A percentile compares a stretch with the other conserved stretches of the same genome.
phyloP scores from a whole-genome alignment of 2,888 invertebrate genomes.

The Parelbella ahira region DNA sequence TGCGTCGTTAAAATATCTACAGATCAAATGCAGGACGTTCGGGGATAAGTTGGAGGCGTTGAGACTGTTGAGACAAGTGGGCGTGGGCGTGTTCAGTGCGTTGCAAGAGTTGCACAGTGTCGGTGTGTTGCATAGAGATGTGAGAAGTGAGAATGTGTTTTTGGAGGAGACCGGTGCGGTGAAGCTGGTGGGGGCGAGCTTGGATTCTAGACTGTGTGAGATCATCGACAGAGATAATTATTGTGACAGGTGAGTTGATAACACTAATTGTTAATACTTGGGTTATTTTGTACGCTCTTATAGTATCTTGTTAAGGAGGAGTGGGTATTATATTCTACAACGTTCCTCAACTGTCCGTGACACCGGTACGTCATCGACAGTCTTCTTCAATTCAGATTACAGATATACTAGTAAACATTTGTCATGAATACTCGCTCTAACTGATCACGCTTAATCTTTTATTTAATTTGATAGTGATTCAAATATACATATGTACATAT shows the following conservation, averaged over 20 bases:
- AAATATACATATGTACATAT: too few species aligned
- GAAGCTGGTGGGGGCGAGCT: slow-evolving; percentile 84
- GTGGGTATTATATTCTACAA: too few species aligned
- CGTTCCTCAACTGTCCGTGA: too few species aligned
- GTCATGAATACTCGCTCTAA: too few species aligned
- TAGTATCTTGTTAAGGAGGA: too few species aligned
- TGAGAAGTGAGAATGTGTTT: slow-evolving; percentile 87
- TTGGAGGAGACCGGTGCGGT: slow-evolving; percentile 83
- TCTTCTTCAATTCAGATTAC: too few species aligned
- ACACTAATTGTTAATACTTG: too few species aligned
- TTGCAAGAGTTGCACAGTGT: slow-evolving; percentile 89
- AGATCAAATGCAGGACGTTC: slow-evolving; percentile 41
- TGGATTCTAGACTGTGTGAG: slow-evolving; percentile 84
- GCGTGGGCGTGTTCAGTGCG: slow-evolving; percentile 86
- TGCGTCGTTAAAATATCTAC: slow-evolving; percentile 50
- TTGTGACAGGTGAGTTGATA: slow-evolving; percentile 63
- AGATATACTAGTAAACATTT: too few species aligned
- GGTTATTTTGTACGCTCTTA: too few species aligned
- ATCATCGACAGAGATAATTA: slow-evolving; percentile 62
- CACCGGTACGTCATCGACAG: too few species aligned
- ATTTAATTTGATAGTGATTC: too few species aligned
- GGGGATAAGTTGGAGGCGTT: slow-evolving; percentile 55
- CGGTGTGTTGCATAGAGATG: slow-evolving; percentile 90
- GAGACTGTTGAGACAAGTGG: slow-evolving; percentile 82
- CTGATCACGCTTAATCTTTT: too few species aligned